Evolutionary conservation across 2,797 vertebrate species (phyloP).

Genomic region (Lacerta viridis): DNA sequence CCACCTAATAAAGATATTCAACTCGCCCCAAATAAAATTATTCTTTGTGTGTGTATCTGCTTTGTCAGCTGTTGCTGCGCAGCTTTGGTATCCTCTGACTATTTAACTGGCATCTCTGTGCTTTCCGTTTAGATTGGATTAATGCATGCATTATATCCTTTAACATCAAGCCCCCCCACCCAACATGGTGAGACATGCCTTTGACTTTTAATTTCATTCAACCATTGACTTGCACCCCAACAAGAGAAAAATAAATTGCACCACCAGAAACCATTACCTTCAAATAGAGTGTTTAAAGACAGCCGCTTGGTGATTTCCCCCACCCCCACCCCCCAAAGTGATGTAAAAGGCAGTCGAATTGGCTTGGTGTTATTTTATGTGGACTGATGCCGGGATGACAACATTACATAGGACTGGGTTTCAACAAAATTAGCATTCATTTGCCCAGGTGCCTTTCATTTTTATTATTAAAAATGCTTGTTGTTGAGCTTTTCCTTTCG

Average conservation of each 20-base stretch:
- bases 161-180: neutral
- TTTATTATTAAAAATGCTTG: neutral
- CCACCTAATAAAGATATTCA: neutral
- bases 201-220: constrained; percentile 24
- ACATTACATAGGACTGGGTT: constrained; percentile 31
- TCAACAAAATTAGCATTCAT: constrained; percentile 27
- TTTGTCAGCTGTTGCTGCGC: neutral
- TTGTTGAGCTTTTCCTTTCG: neutral
- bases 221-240: neutral
- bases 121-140: neutral
- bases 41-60: neutral
- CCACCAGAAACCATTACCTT: constrained; percentile 18
- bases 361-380: neutral
- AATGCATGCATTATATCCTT: neutral
- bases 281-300: constrained; percentile 14
- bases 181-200: neutral
- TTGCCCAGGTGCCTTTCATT: constrained; percentile 13
- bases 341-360: neutral
- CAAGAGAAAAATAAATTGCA: neutral
- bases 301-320: neutral
- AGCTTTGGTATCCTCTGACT: neutral
- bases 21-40: neutral
- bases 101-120: neutral
- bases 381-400: neutral
- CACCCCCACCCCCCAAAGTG: fast-evolving